phyloP scores from a whole-genome alignment of 2,113 vertebrate genomes.

The Numida meleagris region DNA sequence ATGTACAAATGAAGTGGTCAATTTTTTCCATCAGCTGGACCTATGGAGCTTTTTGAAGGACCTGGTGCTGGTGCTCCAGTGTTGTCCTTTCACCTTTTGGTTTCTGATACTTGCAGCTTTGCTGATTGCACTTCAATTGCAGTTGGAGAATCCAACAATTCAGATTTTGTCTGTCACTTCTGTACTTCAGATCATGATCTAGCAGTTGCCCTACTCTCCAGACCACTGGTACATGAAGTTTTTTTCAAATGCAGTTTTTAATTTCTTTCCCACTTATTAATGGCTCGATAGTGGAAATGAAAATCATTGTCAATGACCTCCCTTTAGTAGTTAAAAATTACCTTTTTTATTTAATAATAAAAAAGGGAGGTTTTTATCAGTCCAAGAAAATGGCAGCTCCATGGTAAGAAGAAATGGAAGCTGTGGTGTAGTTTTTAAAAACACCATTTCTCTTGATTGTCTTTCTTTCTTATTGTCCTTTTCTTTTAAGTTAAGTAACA shows the following conservation, averaged over 20 bases:
- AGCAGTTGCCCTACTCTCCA: neutral
- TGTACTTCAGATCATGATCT: neutral
- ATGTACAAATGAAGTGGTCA: neutral
- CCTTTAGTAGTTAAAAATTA: neutral
- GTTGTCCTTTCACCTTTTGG: neutral
- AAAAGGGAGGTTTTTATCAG: neutral
- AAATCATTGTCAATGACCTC: neutral
- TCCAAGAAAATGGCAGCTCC: neutral
- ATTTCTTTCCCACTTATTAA: neutral
- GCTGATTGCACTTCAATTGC: neutral
- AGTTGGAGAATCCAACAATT: neutral
- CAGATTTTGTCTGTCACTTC: neutral
- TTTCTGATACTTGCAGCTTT: neutral
- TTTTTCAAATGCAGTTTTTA: neutral
- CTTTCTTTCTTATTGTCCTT: neutral
- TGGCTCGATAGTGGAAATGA: neutral
- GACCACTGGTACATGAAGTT: neutral
- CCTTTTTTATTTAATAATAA: neutral
- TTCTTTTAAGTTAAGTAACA: neutral
- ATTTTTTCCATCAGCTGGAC: rapidly evolving
- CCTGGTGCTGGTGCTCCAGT: neutral
- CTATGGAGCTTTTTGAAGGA: neutral
- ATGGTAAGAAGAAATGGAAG: neutral
- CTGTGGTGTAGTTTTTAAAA: neutral
- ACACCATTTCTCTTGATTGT: neutral